A percentile compares a stretch with the other conserved stretches of the same genome.
Evolutionary conservation across 2,888 invertebrate genomes (phyloP).

Genomic region (Smittia sp.): DNA sequence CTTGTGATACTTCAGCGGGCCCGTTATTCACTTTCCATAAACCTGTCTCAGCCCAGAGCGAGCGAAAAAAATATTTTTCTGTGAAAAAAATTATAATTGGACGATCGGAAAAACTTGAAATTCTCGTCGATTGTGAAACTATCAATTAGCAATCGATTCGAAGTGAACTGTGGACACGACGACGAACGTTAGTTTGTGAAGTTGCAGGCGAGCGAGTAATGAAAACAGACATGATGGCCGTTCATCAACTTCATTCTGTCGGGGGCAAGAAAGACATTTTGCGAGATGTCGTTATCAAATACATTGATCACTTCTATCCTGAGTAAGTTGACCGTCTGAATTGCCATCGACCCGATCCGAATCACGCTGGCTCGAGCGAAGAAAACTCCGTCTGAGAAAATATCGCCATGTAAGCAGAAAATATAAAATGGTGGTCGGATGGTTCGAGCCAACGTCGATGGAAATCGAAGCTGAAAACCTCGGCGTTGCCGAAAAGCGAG

Average conservation of each 20-base stretch:
- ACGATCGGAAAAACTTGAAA: too few relatives aligned
- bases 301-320: constrained; percentile 69
- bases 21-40: too few relatives aligned
- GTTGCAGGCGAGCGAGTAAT: constrained; percentile 47
- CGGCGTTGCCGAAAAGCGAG: neutral
- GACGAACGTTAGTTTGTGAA: neutral
- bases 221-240: constrained; percentile 61
- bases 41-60: neutral
- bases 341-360: neutral
- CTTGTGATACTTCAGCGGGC: neutral
- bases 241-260: constrained; percentile 58
- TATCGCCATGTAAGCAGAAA: constrained; percentile 40
- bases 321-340: constrained; percentile 58
- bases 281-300: constrained; percentile 67
- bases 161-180: neutral
- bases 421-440: constrained; percentile 39
- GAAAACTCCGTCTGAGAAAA: constrained; percentile 19
- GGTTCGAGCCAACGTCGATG: neutral
- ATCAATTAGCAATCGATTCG: neutral
- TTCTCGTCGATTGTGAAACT: constrained; percentile 1
- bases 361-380: neutral
- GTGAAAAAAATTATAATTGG: neutral
- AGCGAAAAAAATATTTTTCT: neutral
- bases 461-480: neutral
- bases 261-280: constrained; percentile 66